A percentile compares a stretch with the other conserved stretches of the same genome.
Evolutionary conservation across 2,888 invertebrate genomes (phyloP).

Genomic region (Argyra leucocephala): DNA sequence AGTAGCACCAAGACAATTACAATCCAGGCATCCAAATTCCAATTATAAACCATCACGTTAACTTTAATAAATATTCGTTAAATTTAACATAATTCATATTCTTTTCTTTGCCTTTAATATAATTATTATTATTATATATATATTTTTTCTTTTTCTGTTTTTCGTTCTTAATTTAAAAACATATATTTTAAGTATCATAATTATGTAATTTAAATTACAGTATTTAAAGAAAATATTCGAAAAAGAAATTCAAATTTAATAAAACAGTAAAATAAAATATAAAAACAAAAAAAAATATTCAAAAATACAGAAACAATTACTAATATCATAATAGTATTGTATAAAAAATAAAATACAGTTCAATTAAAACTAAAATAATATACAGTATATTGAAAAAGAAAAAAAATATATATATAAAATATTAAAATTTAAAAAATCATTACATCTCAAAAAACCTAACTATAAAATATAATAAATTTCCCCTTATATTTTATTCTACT

Average conservation of each 20-base stretch:
- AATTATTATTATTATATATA: constrained; percentile 2
- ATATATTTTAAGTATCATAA: constrained; percentile 6
- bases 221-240: too few species aligned
- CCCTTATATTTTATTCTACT: too few species aligned
- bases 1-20: constrained; percentile 39
- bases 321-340: too few species aligned
- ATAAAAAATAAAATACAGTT: too few species aligned
- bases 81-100: background rate
- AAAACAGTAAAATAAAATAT: background rate
- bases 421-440: too few species aligned
- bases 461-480: too few species aligned
- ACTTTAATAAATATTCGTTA: constrained; percentile 6
- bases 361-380: too few species aligned
- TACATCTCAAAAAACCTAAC: too few species aligned
- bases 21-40: constrained; percentile 42
- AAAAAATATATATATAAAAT: too few species aligned
- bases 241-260: too few species aligned
- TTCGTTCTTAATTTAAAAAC: background rate
- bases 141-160: background rate
- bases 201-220: background rate
- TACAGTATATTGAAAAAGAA: too few species aligned
- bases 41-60: constrained; percentile 40
- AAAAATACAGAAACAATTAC: background rate
- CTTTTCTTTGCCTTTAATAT: constrained; percentile 4
- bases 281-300: background rate